Conservation (phyloP, 1,140 invertebrate genomes). For the Sitophilus oryzae region DNA sequence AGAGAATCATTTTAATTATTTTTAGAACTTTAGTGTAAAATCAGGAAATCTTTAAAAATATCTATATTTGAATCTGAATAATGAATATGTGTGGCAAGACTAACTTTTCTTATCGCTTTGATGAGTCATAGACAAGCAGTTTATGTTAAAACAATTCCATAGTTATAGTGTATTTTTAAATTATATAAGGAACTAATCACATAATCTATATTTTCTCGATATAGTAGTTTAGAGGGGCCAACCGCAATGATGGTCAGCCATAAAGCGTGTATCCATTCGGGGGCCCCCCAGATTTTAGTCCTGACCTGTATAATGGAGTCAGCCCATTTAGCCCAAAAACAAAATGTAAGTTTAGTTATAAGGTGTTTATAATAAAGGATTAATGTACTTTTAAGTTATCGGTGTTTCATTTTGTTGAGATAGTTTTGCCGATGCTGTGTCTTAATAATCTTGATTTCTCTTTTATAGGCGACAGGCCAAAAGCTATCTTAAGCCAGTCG, state of each 20-base stretch:
- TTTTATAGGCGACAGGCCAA: constrained; percentile 27
- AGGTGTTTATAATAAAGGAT: constrained; percentile 18
- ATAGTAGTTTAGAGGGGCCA: constrained; percentile 18
- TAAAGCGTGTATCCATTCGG: constrained; percentile 1
- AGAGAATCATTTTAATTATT: no score
- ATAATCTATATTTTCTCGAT: constrained; percentile 19
- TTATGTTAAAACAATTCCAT: no score
- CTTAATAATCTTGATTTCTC: constrained; percentile 23
- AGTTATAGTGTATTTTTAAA: not conserved
- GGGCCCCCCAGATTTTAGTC: constrained; percentile 15
- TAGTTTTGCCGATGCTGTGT: not conserved
- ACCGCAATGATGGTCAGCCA: constrained; percentile 11
- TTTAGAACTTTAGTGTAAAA: no score
- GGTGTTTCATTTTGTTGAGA: constrained; percentile 13
- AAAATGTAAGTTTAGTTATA: constrained; percentile 19
- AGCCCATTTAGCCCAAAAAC: constrained; percentile 12
- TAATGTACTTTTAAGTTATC: not conserved
- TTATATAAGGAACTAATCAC: no score
- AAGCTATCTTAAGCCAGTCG: constrained; percentile 17
- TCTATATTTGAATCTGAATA: no score
- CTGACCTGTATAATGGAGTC: constrained; percentile 21
- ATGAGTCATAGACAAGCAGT: no score
- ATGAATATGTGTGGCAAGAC: no score
- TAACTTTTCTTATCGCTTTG: no score
- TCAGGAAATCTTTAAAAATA: no score